Base-by-base conservation (phyloP, 1,140 invertebrate genomes). In the Maniola jurtina region DNA sequence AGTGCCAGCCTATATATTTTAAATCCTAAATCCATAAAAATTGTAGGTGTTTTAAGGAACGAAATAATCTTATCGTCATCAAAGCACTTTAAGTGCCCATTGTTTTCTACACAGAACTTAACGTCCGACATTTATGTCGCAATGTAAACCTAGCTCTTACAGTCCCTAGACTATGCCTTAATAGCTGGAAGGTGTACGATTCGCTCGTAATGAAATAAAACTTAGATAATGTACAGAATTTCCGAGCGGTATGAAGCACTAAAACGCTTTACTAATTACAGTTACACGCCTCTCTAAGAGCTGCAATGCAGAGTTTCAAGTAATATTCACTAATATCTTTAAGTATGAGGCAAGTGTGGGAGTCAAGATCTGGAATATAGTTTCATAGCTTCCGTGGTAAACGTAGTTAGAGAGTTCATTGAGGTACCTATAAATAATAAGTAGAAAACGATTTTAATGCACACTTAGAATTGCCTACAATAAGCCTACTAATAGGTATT, bases 241-340 rank as follows among this genome's bases (percentile, higher is more conserved):
- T 75, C 67, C 60, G 55, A 35, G 65, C 69, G 55, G 54, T 68
- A 66, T 68, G 62, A 64, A 79, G 71, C 60, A 66, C 77, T 79
- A 76, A 77, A 84, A 77, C 76, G 78, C 69, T 83, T 80, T 68
- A 77, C 81, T 84, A 88, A 88, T 88, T 88, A 82, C 78, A 76
- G 71, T 80, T 70, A 78, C 74, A 84, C 66, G 70, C 67, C 73
- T 75, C 72, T 52, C 56, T 73, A 76, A 79, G 77, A 77, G 80
- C 76, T 83, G 85, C 83, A 86, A 70, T 86, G 82, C 85, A 81
- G 80, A 76, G 73, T 78, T 81, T 77, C 61, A 82, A 84, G 80
- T 80, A 81, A 84, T 86, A 84, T 80, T 72, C 75, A 68, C 67
- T 81, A 83, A 84, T 85, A 87, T 81, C 75, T 73, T 81, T 79